A percentile compares a stretch with the other conserved stretches of the same genome.
Conservation (phyloP, 2,888 invertebrate genomes). For the Tetropium fuscum region DNA sequence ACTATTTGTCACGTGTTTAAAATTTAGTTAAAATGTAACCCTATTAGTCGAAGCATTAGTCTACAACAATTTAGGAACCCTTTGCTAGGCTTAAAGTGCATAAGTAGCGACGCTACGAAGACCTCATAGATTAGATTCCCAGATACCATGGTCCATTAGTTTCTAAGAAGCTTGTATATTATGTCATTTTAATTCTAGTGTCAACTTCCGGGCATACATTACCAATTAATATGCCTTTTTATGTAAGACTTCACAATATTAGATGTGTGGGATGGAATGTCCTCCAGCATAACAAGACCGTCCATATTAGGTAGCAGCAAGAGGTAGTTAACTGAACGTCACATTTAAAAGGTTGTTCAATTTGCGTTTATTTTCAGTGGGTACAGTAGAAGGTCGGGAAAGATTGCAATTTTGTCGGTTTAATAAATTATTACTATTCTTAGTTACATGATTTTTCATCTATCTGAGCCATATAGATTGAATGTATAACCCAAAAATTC, state of each 20-base stretch:
- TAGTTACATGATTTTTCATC: no score
- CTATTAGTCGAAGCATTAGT: no score
- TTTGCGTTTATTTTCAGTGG: conserved; percentile 7
- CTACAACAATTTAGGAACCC: no score
- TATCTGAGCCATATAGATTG: no score
- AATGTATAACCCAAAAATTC: no score
- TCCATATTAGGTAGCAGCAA: conserved; percentile 47
- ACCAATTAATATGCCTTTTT: conserved; percentile 23
- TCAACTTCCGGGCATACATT: conserved; percentile 17
- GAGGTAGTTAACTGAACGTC: conserved; percentile 46
- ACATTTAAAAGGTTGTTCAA: conserved; percentile 30
- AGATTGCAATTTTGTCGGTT: no score
- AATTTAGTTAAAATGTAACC: no score
- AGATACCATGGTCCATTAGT: conserved; percentile 1
- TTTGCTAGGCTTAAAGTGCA: no score
- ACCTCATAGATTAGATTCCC: neutral
- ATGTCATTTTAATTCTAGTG: conserved; percentile 1
- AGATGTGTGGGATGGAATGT: conserved; percentile 48
- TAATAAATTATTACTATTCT: no score
- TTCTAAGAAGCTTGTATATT: conserved; percentile 6
- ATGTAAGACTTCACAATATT: conserved; percentile 2
- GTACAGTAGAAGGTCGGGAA: neutral
- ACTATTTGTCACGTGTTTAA: no score
- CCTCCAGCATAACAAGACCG: conserved; percentile 44
- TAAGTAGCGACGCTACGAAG: conserved; percentile 5